Base-by-base conservation (phyloP, 2,113 vertebrate species). In the Telmatochromis brachygnathus region DNA sequence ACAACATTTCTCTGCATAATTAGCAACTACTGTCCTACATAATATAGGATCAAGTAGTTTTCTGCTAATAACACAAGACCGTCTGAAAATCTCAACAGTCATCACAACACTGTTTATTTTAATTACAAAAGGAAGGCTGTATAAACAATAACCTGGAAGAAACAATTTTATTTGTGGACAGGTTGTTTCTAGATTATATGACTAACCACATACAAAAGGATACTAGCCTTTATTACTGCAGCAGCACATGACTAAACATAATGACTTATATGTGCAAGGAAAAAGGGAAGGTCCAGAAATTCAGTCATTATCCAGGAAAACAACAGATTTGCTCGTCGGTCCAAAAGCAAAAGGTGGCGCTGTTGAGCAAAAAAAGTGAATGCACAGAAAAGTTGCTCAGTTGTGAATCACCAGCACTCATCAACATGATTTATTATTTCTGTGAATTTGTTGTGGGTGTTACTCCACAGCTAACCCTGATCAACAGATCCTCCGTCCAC, bases 191-290 rank as follows among this genome's bases (percentile, higher is more conserved):
- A 47, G 1, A 47, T 4, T 45, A 49, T 49, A 19, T 49, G 42
- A 77, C 15, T 77, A 77, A n/a, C 15, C 15, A 1, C 70, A 49
- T 49, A 77, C 42, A 77, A 77, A 17, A 30, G 42, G 70, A 77
- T 3, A 19, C 1, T 12, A 2, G 6, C 23, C 70, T 75, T 47
- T 75, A 30, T 53, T 53, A 47, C 39, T 28, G 6, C 23, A 6
- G 9, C 42, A 75, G 42, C 70, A 49, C 23, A 12, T 77, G 42
- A 77, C 23, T 49, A 77, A 77, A 77, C 70, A 77, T 75, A 75
- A 75, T 19, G 70, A 49, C 0, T 49, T 28, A 49, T 3, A 28
- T 4, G 15, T 49, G 42, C 70, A 75, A 28, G 1, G 14, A 19
- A 49, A 49, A 17, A 7, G 70, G 15, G 70, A 49, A 28, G 14